phyloP scores from a whole-genome alignment of 2,113 vertebrate genomes.

The Lepus timidus region DNA sequence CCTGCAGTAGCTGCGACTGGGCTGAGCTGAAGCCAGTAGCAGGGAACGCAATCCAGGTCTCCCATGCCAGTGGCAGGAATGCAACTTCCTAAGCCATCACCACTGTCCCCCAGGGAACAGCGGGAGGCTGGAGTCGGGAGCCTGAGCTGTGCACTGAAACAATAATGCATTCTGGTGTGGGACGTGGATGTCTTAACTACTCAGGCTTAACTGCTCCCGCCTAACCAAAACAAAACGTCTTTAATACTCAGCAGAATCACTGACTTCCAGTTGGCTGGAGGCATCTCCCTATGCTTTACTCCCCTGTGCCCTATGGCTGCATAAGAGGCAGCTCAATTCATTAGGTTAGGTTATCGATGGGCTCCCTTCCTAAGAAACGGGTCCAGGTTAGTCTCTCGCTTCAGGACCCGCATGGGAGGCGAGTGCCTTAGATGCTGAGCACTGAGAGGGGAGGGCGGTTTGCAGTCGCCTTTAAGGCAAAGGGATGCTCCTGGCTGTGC shows the following conservation, averaged over 20 bases:
- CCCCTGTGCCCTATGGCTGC: neutral
- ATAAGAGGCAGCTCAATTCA: neutral
- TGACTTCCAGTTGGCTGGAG: neutral
- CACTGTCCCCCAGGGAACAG: too few species aligned
- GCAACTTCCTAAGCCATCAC: too few species aligned
- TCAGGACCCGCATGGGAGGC: neutral
- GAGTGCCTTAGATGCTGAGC: neutral
- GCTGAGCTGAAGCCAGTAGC: too few species aligned
- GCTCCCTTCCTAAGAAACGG: neutral
- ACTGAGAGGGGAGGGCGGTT: slow-evolving; percentile 3
- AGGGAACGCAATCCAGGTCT: too few species aligned
- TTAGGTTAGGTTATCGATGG: neutral
- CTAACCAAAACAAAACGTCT: too few species aligned
- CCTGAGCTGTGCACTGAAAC: too few species aligned
- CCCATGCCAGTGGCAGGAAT: too few species aligned
- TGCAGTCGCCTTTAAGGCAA: neutral
- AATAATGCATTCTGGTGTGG: too few species aligned
- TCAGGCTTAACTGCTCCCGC: too few species aligned
- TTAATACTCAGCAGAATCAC: neutral
- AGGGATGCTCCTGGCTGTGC: neutral
- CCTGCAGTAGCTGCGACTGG: too few species aligned
- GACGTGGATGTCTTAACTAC: too few species aligned
- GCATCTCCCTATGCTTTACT: neutral
- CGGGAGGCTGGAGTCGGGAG: too few species aligned
- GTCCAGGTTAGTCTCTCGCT: neutral